Base-by-base conservation (phyloP, 2,113 vertebrate species). In the Balaeniceps rex region DNA sequence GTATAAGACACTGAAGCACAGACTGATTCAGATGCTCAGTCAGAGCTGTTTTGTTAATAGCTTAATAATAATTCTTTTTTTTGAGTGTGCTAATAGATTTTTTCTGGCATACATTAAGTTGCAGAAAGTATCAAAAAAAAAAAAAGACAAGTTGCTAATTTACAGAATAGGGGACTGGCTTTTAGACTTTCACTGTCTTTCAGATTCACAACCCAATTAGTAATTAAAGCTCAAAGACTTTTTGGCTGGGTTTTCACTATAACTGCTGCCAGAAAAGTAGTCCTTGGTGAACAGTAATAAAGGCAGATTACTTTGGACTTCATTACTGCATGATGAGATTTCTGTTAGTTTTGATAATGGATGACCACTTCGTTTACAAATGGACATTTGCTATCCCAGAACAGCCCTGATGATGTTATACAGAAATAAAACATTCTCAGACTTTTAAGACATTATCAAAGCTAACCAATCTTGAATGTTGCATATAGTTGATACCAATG, bases 251-350 rank as follows among this genome's bases (percentile, higher is more conserved):
- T 89, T 97, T 93, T 87, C 46, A 31, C 31, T 65, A 21, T 82
- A 84, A 70, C 24, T 74, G 40, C 61, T 96, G 58, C 72, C 85
- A 93, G 60, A 90, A 87, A 81, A 92, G 25, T 19, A 79, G 84
- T 95, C 85, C 72, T 90, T 76, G 46, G 44, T 77, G 79, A 78
- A 92, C 38, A 74, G 33, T 92, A 96, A 95, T 82, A 84, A 90
- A 86, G 84, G 82, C 19, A 68, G n/a, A 83, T 83, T 72, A 88
- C 72, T 92, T 90, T 87, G 76, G 61, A 84, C 49, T 90, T 83
- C 52, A 79, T 69, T 78, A 84, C 29, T 47, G 17, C 21, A 64
- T 58, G n/a, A 83, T 68, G 76, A 92, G 38, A 74, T 72, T 85
- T 95, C 61, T 83, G 5, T 46, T 84, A 29, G 57, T 87, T 93